phyloP scores from a whole-genome alignment of 2,113 vertebrate genomes.

The Nestor notabilis region DNA sequence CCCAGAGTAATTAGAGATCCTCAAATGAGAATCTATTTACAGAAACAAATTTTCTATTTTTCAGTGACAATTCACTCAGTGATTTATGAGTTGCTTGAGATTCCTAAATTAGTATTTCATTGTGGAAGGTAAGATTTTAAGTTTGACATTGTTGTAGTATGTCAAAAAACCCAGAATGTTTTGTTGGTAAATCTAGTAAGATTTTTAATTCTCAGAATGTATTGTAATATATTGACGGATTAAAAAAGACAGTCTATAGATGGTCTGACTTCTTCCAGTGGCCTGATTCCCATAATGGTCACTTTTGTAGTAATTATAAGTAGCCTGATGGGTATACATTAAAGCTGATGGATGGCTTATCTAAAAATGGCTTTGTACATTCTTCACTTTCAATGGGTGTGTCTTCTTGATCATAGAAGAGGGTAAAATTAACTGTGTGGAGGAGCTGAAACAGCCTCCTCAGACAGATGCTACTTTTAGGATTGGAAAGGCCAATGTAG shows the following conservation, averaged over 20 bases:
- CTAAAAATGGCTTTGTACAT: background rate
- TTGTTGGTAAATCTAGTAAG: background rate
- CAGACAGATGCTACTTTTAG: background rate
- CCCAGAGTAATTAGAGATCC: background rate
- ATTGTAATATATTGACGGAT: background rate
- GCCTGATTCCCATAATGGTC: background rate
- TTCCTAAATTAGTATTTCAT: background rate
- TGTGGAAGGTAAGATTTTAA: background rate
- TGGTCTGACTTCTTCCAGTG: background rate
- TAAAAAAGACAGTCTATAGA: background rate
- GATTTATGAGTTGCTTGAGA: background rate
- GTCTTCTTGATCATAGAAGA: background rate
- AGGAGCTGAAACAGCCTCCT: background rate
- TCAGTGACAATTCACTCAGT: background rate
- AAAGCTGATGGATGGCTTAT: background rate
- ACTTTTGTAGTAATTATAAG: background rate
- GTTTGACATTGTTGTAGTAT: background rate
- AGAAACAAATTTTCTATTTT: background rate
- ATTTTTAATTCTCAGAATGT: background rate
- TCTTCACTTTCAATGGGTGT: background rate
- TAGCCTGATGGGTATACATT: background rate
- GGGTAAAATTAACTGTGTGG: background rate
- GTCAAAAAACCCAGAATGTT: background rate
- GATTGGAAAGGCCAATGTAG: background rate
- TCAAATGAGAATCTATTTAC: background rate